Evolutionary conservation across 2,888 invertebrate species (phyloP), one percentile per base, ranked within the genome.

Genomic region (Leptothorax acervorum): DNA sequence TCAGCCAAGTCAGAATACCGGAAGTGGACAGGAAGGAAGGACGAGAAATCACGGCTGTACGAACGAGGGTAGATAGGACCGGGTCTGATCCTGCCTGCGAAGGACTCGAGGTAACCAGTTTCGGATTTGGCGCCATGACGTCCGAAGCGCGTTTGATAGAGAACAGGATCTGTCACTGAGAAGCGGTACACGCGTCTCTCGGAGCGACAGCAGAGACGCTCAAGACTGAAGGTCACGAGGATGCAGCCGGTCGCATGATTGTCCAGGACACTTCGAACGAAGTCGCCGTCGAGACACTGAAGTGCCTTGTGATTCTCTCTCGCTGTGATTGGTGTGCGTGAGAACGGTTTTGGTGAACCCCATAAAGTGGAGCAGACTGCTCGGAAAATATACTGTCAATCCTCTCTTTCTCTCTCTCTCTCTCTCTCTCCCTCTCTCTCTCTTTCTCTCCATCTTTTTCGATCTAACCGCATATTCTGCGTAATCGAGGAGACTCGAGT

Each of bases 181-280:
- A 23, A 23, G 23, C n/a, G 35, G 78, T 83, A 66, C 84, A 76
- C 86, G 87, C 82, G 74, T 82, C 84, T 83, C 81, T 83, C 81
- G 79, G 74, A 87, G 82, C 81, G 62, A 75, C 28, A 75, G 73
- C 78, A 68, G 82, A 82, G 86, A 84, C 85, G 86, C 86, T 81
- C 53, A 48, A 84, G 81, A 70, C 76, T 83, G 86, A 86, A 90
- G 87, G 87, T 90, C 87, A 86, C 84, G 85, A 88, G 82, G 85
- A 88, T 89, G 87, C 87, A 85, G 48, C 88, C 85, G 87, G 79
- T 57, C 81, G 31, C 60, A 79, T 63, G 85, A 71, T 84, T 23
- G 66, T 55, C 53, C 76, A 45, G 45, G 76, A 84, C 66, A 76
- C 76, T 63, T 63, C 45, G 79, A 74, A 76, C 62, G 42, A 65